phyloP scores from a whole-genome alignment of 2,888 invertebrate species.

The Aradus depressus region DNA sequence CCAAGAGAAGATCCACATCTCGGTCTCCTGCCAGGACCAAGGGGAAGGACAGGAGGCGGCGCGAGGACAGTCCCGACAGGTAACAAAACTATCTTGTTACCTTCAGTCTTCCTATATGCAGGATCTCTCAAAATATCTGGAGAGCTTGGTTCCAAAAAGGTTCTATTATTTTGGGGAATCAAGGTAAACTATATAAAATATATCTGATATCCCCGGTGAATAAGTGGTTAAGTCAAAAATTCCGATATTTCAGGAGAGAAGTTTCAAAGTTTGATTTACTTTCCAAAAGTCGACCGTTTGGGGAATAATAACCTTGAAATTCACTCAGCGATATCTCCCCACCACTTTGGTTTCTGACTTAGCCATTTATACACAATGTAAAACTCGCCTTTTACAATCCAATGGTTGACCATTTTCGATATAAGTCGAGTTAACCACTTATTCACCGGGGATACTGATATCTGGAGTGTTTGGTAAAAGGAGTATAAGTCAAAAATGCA shows the following conservation, averaged over 20 bases:
- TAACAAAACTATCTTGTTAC: neutral
- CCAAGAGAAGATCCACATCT: slow-evolving; percentile 13
- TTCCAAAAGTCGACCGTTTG: neutral
- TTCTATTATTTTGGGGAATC: neutral
- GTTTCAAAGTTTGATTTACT: no score
- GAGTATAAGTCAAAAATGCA: no score
- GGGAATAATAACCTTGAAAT: neutral
- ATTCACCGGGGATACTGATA: no score
- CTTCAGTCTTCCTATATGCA: neutral
- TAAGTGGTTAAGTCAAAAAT: no score
- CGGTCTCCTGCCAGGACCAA: slow-evolving; percentile 16
- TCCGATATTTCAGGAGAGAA: no score
- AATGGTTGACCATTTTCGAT: no score
- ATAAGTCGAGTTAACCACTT: no score
- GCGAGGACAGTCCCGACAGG: slow-evolving; percentile 21
- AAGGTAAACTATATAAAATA: neutral
- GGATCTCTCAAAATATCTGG: neutral
- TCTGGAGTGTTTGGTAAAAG: no score
- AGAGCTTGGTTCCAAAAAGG: neutral
- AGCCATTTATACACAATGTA: no score
- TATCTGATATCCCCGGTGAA: no score
- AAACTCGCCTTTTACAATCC: slow-evolving; percentile 4
- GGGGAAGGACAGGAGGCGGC: slow-evolving; percentile 18
- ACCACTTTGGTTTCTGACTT: no score
- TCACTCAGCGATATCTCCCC: neutral